Evolutionary conservation across 2,797 vertebrate genomes (phyloP).

Genomic region (Pygocentrus nattereri): DNA sequence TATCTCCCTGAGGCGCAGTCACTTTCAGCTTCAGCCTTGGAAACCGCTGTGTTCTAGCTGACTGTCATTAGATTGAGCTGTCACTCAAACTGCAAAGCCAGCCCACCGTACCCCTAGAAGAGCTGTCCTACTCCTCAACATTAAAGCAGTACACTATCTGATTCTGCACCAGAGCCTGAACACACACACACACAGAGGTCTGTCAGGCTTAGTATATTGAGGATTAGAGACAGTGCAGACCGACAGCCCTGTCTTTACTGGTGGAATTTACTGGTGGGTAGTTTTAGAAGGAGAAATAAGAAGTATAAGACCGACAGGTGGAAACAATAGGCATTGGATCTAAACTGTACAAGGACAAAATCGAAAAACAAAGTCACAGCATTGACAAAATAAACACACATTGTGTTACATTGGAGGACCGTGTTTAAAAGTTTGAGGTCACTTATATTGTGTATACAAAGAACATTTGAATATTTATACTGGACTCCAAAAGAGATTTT

Average conservation of each 20-base stretch:
- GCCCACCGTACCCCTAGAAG: neutral
- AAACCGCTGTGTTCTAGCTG: constrained; percentile 13
- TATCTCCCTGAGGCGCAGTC: constrained; percentile 22
- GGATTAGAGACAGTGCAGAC: too few relatives aligned
- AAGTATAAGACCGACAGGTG: neutral
- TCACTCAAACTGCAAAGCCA: constrained; percentile 15
- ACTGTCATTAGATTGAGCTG: constrained; percentile 22
- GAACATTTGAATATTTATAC: too few relatives aligned
- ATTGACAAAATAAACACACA: too few relatives aligned
- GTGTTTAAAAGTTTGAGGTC: too few relatives aligned
- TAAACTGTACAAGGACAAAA: neutral
- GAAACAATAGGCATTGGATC: neutral
- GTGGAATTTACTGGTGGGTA: neutral
- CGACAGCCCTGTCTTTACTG: neutral
- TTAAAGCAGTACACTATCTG: neutral
- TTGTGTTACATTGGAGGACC: too few relatives aligned
- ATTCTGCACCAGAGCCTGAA: neutral
- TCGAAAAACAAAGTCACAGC: neutral
- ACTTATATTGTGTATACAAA: too few relatives aligned
- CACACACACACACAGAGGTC: neutral
- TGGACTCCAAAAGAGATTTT: too few relatives aligned
- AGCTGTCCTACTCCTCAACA: neutral
- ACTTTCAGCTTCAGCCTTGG: neutral
- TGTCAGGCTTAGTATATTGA: too few relatives aligned
- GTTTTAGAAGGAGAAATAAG: neutral